A percentile compares a stretch with the other conserved stretches of the same genome.
Evolutionary conservation across 1,140 invertebrate species (phyloP).

Genomic region (Bombus cullumanus): DNA sequence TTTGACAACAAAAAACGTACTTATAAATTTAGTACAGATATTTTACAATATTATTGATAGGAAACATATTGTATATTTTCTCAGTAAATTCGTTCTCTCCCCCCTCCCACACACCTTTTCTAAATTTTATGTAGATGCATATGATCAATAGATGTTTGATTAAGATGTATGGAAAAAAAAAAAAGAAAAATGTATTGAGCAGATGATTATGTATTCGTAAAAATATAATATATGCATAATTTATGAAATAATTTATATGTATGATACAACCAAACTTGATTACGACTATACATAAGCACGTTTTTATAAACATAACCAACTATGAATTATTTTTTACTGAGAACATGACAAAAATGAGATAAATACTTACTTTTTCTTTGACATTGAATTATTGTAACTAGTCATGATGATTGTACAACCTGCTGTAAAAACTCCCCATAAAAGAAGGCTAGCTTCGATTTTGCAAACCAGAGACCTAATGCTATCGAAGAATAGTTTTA

Average conservation of each 20-base stretch:
- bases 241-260: slow-evolving; percentile 13
- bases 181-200: background rate
- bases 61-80: slow-evolving; percentile 8
- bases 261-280: background rate
- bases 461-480: slow-evolving; percentile 78
- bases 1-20: background rate
- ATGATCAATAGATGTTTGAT: background rate
- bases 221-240: background rate
- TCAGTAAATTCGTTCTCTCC: background rate
- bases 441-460: slow-evolving; percentile 82
- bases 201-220: background rate
- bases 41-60: background rate
- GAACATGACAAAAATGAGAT: background rate
- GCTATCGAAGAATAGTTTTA: slow-evolving; percentile 80
- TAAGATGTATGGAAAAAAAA: background rate
- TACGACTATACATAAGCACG: background rate
- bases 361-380: slow-evolving; percentile 67
- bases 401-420: slow-evolving; percentile 84
- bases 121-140: background rate
- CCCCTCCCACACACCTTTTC: background rate
- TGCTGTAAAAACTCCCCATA: slow-evolving; percentile 84
- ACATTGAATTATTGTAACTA: slow-evolving; percentile 60
- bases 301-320: background rate
- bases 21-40: background rate
- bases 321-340: no score